Conservation (phyloP, 2,888 invertebrate species). For the Shargacucullia verbasci region DNA sequence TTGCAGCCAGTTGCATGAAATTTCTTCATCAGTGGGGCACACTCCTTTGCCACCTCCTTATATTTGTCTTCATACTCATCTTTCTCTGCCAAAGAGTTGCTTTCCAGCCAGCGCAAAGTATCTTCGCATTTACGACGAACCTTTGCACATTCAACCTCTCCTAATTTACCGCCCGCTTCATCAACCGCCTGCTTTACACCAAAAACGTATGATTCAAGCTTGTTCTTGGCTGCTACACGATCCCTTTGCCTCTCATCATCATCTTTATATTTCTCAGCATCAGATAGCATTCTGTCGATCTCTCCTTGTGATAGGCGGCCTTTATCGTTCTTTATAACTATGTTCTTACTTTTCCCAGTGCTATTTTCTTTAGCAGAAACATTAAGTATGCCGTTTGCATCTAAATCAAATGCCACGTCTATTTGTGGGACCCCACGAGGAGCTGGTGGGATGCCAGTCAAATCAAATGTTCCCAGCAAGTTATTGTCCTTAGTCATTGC, state of each 20-base stretch:
- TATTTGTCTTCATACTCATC: constrained; percentile 91
- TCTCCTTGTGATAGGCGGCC: constrained; percentile 94
- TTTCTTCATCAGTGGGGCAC: constrained; percentile 90
- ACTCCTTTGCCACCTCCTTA: constrained; percentile 65
- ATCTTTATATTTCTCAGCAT: constrained; percentile 92
- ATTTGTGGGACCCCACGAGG: constrained; percentile 91
- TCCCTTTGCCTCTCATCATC: constrained; percentile 92
- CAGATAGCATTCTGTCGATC: constrained; percentile 94
- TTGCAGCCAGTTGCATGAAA: constrained; percentile 73
- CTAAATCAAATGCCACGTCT: constrained; percentile 92
- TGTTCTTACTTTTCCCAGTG: constrained; percentile 92
- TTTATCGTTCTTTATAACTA: constrained; percentile 95
- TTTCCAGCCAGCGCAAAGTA: constrained; percentile 91
- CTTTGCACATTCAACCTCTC: constrained; percentile 88
- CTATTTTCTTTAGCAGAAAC: constrained; percentile 93
- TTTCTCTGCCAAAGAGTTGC: constrained; percentile 90
- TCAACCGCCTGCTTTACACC: constrained; percentile 91
- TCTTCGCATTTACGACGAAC: constrained; percentile 88
- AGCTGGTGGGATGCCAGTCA: constrained; percentile 91
- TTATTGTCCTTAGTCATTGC: constrained; percentile 94
- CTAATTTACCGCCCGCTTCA: constrained; percentile 89
- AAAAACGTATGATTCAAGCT: constrained; percentile 92
- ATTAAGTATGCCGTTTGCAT: constrained; percentile 94
- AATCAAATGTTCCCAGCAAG: constrained; percentile 90
- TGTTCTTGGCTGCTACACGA: constrained; percentile 91